phyloP scores from a whole-genome alignment of 2,888 invertebrate genomes.

The Marronus borbonicus region DNA sequence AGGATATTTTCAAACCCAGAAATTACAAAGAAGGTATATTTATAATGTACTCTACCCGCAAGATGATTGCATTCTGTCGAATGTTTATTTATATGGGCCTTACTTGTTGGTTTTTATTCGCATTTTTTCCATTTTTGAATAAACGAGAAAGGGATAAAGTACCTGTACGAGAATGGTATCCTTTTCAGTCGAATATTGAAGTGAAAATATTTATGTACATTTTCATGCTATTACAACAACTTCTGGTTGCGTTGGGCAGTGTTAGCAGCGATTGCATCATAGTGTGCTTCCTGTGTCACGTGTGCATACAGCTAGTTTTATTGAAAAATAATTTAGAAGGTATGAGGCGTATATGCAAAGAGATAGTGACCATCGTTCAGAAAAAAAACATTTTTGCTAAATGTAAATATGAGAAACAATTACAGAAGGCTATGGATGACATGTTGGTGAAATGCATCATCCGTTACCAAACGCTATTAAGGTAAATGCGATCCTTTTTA shows the following conservation, averaged over 20 bases:
- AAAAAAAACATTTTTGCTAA: background rate
- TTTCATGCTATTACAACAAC: background rate
- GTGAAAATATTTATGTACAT: background rate
- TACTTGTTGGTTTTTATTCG: background rate
- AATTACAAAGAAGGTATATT: background rate
- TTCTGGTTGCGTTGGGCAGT: background rate
- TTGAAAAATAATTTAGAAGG: conserved; percentile 15
- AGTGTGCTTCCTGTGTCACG: conserved; percentile 7
- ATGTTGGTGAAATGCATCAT: conserved; percentile 5
- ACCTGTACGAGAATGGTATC: conserved; percentile 1
- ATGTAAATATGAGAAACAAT: background rate
- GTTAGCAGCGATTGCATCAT: conserved; percentile 22
- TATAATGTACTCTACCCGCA: background rate
- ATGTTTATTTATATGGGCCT: background rate
- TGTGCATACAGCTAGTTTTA: conserved; percentile 21
- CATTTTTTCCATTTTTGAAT: background rate
- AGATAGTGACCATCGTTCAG: background rate
- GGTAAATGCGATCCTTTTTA: background rate
- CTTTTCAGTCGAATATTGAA: background rate
- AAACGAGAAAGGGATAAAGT: background rate
- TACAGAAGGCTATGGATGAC: conserved; percentile 20
- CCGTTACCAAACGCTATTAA: background rate
- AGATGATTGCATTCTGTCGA: conserved; percentile 3
- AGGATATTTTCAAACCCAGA: conserved; percentile 8
- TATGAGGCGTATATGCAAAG: background rate